Conservation (phyloP, 2,113 vertebrate genomes). For the Ctenodactylus gundi region DNA sequence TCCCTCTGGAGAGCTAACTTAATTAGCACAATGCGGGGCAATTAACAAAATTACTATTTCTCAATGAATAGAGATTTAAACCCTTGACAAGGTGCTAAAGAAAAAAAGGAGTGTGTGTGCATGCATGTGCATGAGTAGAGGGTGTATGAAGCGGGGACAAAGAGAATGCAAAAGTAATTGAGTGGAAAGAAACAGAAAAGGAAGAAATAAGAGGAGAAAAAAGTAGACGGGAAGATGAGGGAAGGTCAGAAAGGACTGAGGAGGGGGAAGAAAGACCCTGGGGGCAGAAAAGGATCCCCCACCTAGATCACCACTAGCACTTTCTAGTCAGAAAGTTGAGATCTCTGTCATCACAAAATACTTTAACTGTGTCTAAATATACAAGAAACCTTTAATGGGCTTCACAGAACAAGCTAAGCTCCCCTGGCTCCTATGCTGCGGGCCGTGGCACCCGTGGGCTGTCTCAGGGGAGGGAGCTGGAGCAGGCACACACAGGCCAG, state of each 20-base stretch:
- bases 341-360: not conserved
- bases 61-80: not conserved
- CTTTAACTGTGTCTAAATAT: not conserved
- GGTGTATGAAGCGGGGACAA: too few relatives aligned
- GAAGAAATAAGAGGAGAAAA: not conserved
- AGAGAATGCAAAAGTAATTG: not conserved
- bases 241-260: not conserved
- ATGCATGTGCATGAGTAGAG: not conserved
- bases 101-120: not conserved
- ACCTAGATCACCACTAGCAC: not conserved
- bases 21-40: not conserved
- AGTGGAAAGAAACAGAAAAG: not conserved
- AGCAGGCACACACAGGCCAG: not conserved
- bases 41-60: slow-evolving; percentile 42
- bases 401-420: not conserved
- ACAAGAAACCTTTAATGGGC: not conserved
- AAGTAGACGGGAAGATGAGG: not conserved
- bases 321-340: not conserved
- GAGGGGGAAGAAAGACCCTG: not conserved
- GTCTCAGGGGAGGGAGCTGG: not conserved
- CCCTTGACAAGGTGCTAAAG: not conserved
- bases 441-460: fast-evolving
- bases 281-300: not conserved
- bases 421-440: not conserved
- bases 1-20: slow-evolving; percentile 15